phyloP scores from a whole-genome alignment of 2,797 vertebrate species.

The Sebastes itinus region DNA sequence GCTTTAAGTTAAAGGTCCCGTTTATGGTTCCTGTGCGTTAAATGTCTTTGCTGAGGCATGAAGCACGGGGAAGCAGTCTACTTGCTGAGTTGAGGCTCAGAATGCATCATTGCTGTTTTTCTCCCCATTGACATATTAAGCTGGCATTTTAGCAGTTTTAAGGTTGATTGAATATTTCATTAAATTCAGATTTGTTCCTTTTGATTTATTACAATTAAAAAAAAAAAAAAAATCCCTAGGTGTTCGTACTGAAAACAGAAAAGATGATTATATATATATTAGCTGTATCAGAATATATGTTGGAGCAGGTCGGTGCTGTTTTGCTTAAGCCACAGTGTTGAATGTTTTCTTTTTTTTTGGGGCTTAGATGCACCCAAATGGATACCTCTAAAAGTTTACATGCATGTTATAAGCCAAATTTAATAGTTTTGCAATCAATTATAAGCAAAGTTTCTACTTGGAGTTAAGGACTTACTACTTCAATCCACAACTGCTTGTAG shows the following conservation, averaged over 20 bases:
- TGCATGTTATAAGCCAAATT: neutral
- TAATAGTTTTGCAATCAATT: neutral
- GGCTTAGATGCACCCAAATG: neutral
- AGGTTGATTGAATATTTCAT: constrained; percentile 63
- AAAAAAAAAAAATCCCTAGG: constrained; percentile 30
- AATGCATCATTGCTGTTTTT: constrained; percentile 46
- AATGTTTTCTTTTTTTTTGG: neutral
- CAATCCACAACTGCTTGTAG: neutral
- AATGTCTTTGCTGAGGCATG: constrained; percentile 63
- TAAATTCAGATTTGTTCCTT: constrained; percentile 66
- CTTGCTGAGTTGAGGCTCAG: constrained; percentile 35
- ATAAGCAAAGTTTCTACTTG: neutral
- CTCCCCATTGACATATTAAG: constrained; percentile 60
- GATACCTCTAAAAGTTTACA: neutral
- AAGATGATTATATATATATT: neutral
- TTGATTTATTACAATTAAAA: constrained; percentile 46
- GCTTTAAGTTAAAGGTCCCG: constrained; percentile 60
- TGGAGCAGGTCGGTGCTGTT: neutral
- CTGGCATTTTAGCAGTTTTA: constrained; percentile 63
- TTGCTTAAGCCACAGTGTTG: neutral
- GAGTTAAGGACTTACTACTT: neutral
- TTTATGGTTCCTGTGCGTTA: constrained; percentile 48
- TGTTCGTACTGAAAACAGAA: constrained; percentile 15
- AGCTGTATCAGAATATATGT: neutral
- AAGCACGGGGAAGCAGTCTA: constrained; percentile 34